Base-by-base conservation (phyloP, 2,888 invertebrate species). In the Tolmerus cingulatus region DNA sequence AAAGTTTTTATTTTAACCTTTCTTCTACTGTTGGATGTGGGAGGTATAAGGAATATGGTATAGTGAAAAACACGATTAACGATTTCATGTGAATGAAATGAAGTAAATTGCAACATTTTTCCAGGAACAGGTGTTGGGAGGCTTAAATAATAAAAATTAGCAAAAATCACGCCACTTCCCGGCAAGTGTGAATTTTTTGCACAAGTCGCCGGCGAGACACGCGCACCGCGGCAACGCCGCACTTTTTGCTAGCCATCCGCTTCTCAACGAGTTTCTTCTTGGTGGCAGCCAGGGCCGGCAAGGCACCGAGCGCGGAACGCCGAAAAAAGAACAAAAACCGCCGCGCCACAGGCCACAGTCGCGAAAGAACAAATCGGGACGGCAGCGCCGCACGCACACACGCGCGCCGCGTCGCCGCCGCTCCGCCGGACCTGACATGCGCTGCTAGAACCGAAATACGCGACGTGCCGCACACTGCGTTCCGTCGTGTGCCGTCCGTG, bases 191-290 rank as follows among this genome's bases (percentile, higher is more conserved):
- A 46, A 51, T 40, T n/a, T 51, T 51, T 51, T 51, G 51, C 51
- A 51, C n/a, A 51, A 51, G 19, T n/a, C 51, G 7, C 51, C 51
- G 51, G 8, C 51, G 51, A 51, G 51, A 51, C n/a, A 7, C 5
- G 14, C n/a, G 51, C 2, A 7, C 51, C 51, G 16, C 19, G 78
- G 78, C 78, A 78, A 78, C 78, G 43, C 46, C 19, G 40, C 43
- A 78, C 19, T 78, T 78, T 78, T 43, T 78, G 19, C 78, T 34
- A 37, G 77, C 46, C n/a, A 78, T 43, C 78, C 16, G 27, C 78
- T 78, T 78, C 78, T 78, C 78, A 78, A 78, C 78, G n/a, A 78
- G 78, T 78, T 78, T 78, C 78, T 78, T 78, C 78, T 78, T 77
- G 43, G 78, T 19, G 78, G 78, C 43, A 43, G 43, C 16, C 43